Percentiles rank a stretch among this genome's conserved stretches.
These are phyloP conservation scores for Myxocyprinus asiaticus DNA, from an alignment of 2,113 vertebrate genomes.

Conservation along the genomic window DNA sequence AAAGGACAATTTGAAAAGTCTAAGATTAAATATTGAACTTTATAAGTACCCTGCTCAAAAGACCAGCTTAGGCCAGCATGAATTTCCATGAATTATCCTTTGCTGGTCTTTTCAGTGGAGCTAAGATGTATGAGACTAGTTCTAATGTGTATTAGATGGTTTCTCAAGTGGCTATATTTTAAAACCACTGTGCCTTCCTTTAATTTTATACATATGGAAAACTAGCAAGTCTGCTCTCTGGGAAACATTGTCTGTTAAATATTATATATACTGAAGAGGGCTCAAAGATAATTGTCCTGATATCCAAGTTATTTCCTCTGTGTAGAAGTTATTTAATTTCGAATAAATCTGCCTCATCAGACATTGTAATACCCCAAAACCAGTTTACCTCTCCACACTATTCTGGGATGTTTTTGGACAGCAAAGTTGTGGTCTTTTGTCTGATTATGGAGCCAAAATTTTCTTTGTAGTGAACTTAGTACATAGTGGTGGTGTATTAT, in stretches of 20 bases:
- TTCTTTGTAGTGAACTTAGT: background rate
- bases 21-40: too few relatives aligned
- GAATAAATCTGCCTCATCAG: background rate
- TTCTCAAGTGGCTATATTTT: conserved; percentile 1
- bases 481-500: too few relatives aligned
- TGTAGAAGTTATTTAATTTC: background rate
- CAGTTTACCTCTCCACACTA: background rate
- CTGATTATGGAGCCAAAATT: conserved; percentile 4
- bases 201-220: background rate
- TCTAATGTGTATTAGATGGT: background rate
- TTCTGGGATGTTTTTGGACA: conserved; percentile 12
- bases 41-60: background rate
- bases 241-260: conserved; percentile 2
- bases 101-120: background rate
- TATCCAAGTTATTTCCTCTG: background rate
- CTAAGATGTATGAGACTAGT: background rate
- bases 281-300: background rate
- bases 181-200: conserved; percentile 33
- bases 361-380: background rate
- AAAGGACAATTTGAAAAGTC: too few relatives aligned
- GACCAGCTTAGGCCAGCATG: background rate
- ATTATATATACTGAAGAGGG: background rate
- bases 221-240: background rate
- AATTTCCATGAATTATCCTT: background rate
- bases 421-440: background rate